Evolutionary conservation across 2,113 vertebrate genomes (phyloP).

Genomic region (Pterophyllum scalare): DNA sequence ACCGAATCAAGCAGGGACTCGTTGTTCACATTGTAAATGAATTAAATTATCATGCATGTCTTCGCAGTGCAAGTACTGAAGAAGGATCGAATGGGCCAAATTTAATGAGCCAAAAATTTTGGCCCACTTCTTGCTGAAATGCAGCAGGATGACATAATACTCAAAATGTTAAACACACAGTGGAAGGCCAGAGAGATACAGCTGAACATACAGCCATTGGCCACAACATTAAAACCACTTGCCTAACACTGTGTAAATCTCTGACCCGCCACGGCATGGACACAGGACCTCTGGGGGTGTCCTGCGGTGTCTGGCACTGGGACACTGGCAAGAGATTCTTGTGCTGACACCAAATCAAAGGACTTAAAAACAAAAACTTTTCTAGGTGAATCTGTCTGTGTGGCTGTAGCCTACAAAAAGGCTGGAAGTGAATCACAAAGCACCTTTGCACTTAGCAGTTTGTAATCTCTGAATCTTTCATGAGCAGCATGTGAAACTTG

Average conservation of each 20-base stretch:
- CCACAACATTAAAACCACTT: constrained; percentile 4
- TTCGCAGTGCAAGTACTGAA: not conserved
- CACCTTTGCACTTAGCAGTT: constrained; percentile 66
- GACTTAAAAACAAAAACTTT: not conserved
- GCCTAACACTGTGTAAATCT: not conserved
- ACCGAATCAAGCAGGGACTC: not conserved
- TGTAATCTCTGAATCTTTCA: constrained; percentile 69
- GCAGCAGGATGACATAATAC: not conserved
- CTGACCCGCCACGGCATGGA: not conserved
- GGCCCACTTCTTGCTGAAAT: not conserved
- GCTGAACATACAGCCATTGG: constrained; percentile 5
- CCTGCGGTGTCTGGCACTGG: not conserved
- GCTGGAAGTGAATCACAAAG: constrained; percentile 39
- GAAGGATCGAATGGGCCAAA: not conserved
- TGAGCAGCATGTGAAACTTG: constrained; percentile 49
- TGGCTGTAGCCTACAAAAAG: constrained; percentile 34
- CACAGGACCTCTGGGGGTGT: not conserved
- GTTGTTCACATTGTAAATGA: not conserved
- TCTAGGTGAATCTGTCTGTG: not conserved
- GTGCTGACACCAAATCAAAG: not conserved
- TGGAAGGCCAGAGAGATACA: not conserved
- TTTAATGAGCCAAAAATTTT: constrained; percentile 3
- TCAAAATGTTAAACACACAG: constrained; percentile 1
- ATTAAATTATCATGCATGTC: not conserved
- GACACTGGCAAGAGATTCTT: not conserved